Percentiles rank a stretch among this genome's conserved stretches.
phyloP scores from a whole-genome alignment of 1,140 invertebrate genomes.

The Dendrolimus punctatus region DNA sequence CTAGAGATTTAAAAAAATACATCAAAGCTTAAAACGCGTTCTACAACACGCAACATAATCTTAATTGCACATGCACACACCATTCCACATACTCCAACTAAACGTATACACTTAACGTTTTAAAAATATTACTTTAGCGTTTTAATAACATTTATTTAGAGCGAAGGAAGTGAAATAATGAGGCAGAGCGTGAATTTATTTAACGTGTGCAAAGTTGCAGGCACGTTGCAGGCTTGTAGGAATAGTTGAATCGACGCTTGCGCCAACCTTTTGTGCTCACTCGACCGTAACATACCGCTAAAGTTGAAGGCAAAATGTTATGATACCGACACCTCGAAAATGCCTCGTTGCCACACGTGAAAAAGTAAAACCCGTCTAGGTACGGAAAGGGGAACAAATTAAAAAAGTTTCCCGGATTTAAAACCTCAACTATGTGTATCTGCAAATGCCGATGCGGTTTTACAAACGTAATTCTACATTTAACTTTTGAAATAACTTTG shows the following conservation, averaged over 20 bases:
- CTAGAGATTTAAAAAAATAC: slow-evolving; percentile 19
- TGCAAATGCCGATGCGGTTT: slow-evolving; percentile 1
- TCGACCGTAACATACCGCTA: slow-evolving; percentile 23
- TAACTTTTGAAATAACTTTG: neutral
- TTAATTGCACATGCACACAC: slow-evolving; percentile 23
- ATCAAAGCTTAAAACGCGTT: slow-evolving; percentile 21
- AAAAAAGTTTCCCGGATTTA: slow-evolving; percentile 20
- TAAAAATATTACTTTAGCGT: slow-evolving; percentile 39
- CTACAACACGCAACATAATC: slow-evolving; percentile 20
- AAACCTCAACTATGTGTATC: slow-evolving; percentile 11
- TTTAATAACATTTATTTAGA: slow-evolving; percentile 46
- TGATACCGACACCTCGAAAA: slow-evolving; percentile 24
- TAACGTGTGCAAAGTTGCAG: slow-evolving; percentile 13
- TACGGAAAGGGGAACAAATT: slow-evolving; percentile 21
- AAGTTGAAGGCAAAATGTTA: slow-evolving; percentile 30
- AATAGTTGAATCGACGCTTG: slow-evolving; percentile 21
- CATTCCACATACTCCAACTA: slow-evolving; percentile 9
- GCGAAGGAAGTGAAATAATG: slow-evolving; percentile 40
- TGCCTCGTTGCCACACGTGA: slow-evolving; percentile 2
- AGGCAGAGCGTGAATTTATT: slow-evolving; percentile 32
- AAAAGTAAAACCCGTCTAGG: slow-evolving; percentile 10
- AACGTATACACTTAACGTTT: slow-evolving; percentile 25
- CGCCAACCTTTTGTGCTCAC: slow-evolving; percentile 24
- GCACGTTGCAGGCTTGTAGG: slow-evolving; percentile 6
- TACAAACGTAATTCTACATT: neutral